These are phyloP conservation scores for Sthenelais limicola DNA, from an alignment of 2,888 invertebrate genomes.

Conservation along the genomic window DNA sequence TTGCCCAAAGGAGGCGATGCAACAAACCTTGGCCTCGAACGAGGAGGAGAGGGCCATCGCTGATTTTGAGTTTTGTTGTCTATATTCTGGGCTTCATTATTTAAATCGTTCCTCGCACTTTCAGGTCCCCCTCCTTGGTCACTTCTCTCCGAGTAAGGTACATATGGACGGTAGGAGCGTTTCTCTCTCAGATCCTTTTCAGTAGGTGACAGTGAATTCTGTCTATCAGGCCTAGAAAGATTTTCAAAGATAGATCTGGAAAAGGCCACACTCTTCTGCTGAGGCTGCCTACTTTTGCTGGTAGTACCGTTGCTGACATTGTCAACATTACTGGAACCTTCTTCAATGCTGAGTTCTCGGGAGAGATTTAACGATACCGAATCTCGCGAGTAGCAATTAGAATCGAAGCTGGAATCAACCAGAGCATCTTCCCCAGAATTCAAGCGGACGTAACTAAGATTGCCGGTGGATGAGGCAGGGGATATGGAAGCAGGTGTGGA, in stretches of 20 bases:
- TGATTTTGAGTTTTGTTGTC: no score
- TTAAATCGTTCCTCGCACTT: background rate
- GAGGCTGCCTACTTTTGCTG: no score
- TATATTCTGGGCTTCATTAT: no score
- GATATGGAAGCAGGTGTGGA: slow-evolving; percentile 18
- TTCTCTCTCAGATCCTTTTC: no score
- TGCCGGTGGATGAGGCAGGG: background rate
- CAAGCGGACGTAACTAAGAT: background rate
- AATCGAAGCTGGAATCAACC: slow-evolving; percentile 11
- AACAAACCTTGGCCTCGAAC: no score
- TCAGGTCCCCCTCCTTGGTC: background rate
- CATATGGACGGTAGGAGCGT: background rate
- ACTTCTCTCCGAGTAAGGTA: slow-evolving; percentile 14
- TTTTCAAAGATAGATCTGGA: no score
- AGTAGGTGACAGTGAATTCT: no score
- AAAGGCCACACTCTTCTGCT: no score
- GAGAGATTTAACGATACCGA: slow-evolving; percentile 6
- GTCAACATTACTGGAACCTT: background rate
- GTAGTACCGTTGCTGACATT: no score
- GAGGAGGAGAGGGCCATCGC: no score
- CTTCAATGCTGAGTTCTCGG: slow-evolving; percentile 4
- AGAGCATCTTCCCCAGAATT: background rate
- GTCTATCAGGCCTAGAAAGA: no score
- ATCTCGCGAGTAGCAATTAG: slow-evolving; percentile 3
- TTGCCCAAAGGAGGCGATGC: no score